Conservation (phyloP, 2,888 invertebrate genomes). For the Sinelater perroti region DNA sequence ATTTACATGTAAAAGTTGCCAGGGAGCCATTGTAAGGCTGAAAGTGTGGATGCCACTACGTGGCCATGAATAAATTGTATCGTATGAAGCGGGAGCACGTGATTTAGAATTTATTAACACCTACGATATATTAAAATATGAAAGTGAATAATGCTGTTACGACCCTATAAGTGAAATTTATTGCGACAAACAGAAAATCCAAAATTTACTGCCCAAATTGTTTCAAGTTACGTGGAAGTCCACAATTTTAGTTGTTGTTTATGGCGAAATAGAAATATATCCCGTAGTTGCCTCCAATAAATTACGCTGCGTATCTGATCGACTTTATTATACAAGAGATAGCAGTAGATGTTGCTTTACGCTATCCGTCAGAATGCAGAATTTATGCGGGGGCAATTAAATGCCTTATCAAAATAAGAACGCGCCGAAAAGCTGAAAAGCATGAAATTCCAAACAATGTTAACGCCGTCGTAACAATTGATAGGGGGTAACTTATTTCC, state of each 20-base stretch:
- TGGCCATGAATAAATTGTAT: slow-evolving; percentile 15
- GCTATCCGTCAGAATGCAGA: slow-evolving; percentile 8
- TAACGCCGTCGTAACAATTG: slow-evolving; percentile 35
- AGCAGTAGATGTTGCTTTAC: slow-evolving; percentile 1
- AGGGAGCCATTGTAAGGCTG: slow-evolving; percentile 4
- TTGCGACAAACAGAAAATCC: not conserved
- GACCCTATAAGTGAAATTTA: not conserved
- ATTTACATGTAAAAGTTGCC: slow-evolving; percentile 13
- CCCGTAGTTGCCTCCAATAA: not conserved
- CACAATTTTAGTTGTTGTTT: not conserved
- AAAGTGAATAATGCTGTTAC: not conserved
- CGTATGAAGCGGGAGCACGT: slow-evolving; percentile 10
- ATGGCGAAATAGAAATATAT: not conserved
- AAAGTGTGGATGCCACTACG: slow-evolving; percentile 13
- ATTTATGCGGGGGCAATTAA: slow-evolving; percentile 14
- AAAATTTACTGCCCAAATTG: not conserved
- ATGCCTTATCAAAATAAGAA: slow-evolving; percentile 27
- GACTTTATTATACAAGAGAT: slow-evolving; percentile 10
- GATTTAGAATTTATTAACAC: slow-evolving; percentile 19
- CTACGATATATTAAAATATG: slow-evolving; percentile 8
- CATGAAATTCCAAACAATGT: slow-evolving; percentile 29
- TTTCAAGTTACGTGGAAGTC: not conserved
- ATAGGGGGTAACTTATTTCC: slow-evolving; percentile 34
- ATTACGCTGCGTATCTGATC: slow-evolving; percentile 5
- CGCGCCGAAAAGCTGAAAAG: slow-evolving; percentile 17